Evolutionary conservation across 2,797 vertebrate genomes (phyloP).

Genomic region (Champsocephalus gunnari): DNA sequence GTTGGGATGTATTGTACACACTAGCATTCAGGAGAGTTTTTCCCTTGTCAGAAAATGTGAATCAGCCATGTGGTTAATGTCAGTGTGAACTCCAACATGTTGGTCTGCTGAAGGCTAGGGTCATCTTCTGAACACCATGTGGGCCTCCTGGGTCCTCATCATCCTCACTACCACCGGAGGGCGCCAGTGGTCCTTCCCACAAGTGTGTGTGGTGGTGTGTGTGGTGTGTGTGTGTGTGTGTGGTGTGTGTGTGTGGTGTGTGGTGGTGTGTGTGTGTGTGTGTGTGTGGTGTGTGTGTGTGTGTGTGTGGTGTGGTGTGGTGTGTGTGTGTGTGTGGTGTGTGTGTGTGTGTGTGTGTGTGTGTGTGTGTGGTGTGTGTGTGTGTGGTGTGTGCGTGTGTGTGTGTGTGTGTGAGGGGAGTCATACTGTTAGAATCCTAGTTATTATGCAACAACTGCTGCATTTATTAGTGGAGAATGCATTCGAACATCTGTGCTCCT

Average conservation of each 20-base stretch:
- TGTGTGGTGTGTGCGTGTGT: constrained; percentile 5
- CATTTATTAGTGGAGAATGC: neutral
- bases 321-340: constrained; percentile 14
- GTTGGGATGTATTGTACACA: too few relatives aligned
- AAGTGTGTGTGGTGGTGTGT: neutral
- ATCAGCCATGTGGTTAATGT: too few relatives aligned
- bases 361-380: neutral
- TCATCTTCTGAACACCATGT: too few relatives aligned
- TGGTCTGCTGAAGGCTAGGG: too few relatives aligned
- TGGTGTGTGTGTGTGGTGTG: too few relatives aligned
- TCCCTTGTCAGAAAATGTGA: too few relatives aligned
- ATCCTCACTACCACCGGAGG: constrained; percentile 65
- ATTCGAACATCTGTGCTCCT: constrained; percentile 7
- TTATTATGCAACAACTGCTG: constrained; percentile 38
- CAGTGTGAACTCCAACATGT: too few relatives aligned
- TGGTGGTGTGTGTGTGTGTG: constrained; percentile 2
- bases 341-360: neutral
- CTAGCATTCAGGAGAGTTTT: too few relatives aligned
- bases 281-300: constrained; percentile 8
- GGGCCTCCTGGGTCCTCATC: neutral
- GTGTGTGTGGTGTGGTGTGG: neutral
- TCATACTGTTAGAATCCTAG: constrained; percentile 31
- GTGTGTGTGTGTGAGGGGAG: constrained; percentile 17
- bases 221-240: constrained; percentile 7
- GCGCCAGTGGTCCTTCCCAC: constrained; percentile 52